Conservation (phyloP, 2,797 vertebrate species). For the Toxotes lorentzi region DNA sequence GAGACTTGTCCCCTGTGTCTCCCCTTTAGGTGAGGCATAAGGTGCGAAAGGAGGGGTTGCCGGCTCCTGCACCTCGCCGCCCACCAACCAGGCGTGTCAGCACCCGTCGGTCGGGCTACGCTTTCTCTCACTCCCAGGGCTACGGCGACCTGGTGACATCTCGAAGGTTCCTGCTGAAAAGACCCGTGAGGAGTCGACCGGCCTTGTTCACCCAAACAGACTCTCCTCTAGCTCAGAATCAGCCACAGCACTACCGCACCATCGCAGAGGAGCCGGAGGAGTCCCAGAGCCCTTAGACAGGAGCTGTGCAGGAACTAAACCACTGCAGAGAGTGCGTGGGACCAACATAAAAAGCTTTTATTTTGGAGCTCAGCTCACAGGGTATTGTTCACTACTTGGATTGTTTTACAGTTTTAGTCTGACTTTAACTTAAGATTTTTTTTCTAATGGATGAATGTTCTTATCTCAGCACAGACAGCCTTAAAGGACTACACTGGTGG, state of each 20-base stretch:
- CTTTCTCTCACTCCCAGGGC: slow-evolving; percentile 94
- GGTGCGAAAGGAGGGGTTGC: slow-evolving; percentile 82
- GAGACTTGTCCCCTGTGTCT: background rate
- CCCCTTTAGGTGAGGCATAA: slow-evolving; percentile 86
- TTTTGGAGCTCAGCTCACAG: slow-evolving; percentile 2
- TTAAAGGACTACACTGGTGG: background rate
- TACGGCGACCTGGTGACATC: slow-evolving; percentile 95
- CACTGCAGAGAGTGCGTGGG: background rate
- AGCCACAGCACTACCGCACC: slow-evolving; percentile 80
- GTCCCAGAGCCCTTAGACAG: slow-evolving; percentile 16
- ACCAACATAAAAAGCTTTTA: background rate
- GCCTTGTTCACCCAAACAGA: slow-evolving; percentile 62
- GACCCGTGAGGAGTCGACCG: slow-evolving; percentile 57
- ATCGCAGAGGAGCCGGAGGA: slow-evolving; percentile 66
- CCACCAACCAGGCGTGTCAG: slow-evolving; percentile 74
- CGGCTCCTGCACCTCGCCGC: slow-evolving; percentile 68
- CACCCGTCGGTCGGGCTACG: slow-evolving; percentile 91
- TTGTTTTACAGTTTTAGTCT: background rate
- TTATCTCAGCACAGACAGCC: background rate
- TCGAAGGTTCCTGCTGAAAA: slow-evolving; percentile 85
- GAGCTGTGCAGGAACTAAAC: background rate
- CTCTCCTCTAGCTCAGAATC: slow-evolving; percentile 71
- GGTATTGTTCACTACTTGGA: slow-evolving; percentile 5
- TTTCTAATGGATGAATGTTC: slow-evolving; percentile 6
- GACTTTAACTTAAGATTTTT: background rate